Evolutionary conservation across 2,888 invertebrate species (phyloP).

Genomic region (Stenolophus ochropezus): DNA sequence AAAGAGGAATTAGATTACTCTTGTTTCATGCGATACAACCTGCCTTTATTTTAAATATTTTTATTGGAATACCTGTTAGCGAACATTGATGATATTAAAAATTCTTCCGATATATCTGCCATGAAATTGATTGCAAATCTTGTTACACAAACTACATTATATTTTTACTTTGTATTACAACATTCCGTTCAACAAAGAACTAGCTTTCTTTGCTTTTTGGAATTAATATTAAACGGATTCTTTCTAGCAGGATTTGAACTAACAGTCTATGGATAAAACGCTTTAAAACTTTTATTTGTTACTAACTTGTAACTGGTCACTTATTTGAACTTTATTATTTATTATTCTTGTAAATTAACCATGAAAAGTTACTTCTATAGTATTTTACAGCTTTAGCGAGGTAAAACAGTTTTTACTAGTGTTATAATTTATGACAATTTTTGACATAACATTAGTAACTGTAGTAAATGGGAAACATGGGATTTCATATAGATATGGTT

Average conservation of each 20-base stretch:
- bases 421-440: too few relatives aligned
- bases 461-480: too few relatives aligned
- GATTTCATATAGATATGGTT: too few relatives aligned
- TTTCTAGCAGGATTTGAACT: not conserved
- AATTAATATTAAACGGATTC: not conserved
- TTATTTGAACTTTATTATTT: not conserved
- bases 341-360: not conserved
- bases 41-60: constrained; percentile 32
- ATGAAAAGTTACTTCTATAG: too few relatives aligned
- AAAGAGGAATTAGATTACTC: constrained; percentile 40
- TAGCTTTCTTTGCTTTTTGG: not conserved
- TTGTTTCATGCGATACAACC: constrained; percentile 31
- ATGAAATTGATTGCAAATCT: not conserved
- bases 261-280: not conserved
- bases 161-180: not conserved
- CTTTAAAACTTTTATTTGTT: not conserved
- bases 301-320: not conserved
- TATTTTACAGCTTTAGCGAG: too few relatives aligned
- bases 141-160: constrained; percentile 3
- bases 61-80: constrained; percentile 42
- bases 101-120: constrained; percentile 15
- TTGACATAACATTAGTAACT: too few relatives aligned
- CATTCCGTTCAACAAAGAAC: not conserved
- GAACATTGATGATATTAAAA: constrained; percentile 22
- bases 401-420: too few relatives aligned